These are phyloP conservation scores for Cheirogaleus medius DNA, from an alignment of 2,113 vertebrate genomes.

Conservation along the genomic window DNA sequence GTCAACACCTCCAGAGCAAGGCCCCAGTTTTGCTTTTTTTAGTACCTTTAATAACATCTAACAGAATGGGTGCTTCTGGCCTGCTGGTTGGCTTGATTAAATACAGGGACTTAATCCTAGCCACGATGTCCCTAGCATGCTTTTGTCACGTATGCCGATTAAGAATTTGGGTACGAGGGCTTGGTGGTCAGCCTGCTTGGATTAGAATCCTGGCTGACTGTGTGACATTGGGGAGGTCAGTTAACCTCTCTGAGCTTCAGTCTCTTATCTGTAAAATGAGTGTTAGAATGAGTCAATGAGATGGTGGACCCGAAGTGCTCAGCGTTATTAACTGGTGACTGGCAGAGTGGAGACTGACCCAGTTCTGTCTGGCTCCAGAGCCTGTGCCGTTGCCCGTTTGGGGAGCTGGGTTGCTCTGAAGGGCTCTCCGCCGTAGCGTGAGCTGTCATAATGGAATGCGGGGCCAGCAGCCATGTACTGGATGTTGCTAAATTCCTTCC, in stretches of 20 bases:
- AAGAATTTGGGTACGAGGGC: not conserved
- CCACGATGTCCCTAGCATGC: not conserved
- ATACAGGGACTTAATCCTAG: not conserved
- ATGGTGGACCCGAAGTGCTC: not conserved
- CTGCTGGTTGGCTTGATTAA: not conserved
- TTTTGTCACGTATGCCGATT: not conserved
- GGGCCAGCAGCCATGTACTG: not conserved
- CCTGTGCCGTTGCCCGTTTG: rapidly evolving
- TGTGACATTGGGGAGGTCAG: not conserved
- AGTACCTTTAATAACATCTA: not conserved
- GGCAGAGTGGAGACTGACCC: not conserved
- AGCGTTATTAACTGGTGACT: not conserved
- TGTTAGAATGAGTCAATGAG: not conserved
- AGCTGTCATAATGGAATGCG: too few relatives aligned
- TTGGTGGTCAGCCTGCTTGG: not conserved
- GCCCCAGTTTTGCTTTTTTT: not conserved
- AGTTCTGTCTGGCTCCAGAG: not conserved
- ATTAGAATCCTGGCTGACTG: not conserved
- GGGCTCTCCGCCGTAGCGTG: not conserved
- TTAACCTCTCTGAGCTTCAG: not conserved
- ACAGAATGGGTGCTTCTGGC: not conserved
- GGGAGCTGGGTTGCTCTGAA: not conserved
- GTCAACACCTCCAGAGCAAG: not conserved
- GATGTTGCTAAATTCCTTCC: not conserved
- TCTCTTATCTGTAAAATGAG: not conserved